Conservation (phyloP, 1,140 invertebrate genomes). For the Caenorhabditis tropicalis region DNA sequence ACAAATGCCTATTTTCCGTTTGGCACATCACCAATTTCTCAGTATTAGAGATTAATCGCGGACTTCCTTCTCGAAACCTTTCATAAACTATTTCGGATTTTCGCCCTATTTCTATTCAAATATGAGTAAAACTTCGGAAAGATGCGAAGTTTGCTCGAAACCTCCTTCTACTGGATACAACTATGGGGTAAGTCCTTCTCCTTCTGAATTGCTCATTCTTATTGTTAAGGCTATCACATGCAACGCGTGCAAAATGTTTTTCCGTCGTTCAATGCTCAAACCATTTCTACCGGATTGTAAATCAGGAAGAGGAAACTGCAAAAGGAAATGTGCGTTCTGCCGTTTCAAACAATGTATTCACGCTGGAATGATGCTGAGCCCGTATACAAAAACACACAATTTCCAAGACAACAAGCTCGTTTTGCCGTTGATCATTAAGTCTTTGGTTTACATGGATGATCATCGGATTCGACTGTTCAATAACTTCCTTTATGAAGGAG, state of each 20-base stretch:
- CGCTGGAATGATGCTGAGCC: not conserved
- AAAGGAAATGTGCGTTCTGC: not conserved
- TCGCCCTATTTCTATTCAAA: no score
- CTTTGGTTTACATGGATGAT: not conserved
- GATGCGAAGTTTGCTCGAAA: not conserved
- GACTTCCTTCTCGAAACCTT: no score
- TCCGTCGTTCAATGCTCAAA: not conserved
- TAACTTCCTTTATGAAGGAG: not conserved
- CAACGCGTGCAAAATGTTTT: not conserved
- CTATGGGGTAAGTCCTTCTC: not conserved
- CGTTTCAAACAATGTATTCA: not conserved
- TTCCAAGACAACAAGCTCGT: not conserved
- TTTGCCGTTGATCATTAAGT: not conserved
- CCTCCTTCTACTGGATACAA: not conserved
- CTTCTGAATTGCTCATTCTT: not conserved
- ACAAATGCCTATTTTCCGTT: no score
- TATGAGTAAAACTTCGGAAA: not conserved
- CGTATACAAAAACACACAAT: not conserved
- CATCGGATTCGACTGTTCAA: not conserved
- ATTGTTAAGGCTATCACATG: not conserved
- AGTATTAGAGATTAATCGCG: no score
- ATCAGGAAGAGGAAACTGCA: not conserved
- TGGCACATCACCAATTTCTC: no score
- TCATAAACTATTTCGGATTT: no score
- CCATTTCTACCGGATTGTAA: not conserved